phyloP scores from a whole-genome alignment of 2,888 invertebrate species.

The Ellobium chinense region DNA sequence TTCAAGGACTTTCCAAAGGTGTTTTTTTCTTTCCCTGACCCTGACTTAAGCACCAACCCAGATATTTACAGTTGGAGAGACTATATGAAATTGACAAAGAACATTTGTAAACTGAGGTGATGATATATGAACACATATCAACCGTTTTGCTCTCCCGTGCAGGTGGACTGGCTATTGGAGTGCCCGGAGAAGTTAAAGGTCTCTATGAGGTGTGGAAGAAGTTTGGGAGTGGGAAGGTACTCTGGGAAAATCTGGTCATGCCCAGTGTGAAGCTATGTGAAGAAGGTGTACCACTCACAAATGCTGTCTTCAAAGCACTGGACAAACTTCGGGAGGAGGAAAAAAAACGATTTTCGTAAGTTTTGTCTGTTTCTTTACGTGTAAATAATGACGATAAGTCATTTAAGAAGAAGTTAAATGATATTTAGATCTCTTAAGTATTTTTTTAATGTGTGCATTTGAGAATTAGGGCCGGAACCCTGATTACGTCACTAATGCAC shows the following conservation, averaged over 20 bases:
- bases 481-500: too few species aligned
- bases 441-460: neutral
- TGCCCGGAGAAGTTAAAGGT: slow-evolving; percentile 94
- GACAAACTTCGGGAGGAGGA: neutral
- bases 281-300: slow-evolving; percentile 82
- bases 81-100: too few species aligned
- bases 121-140: too few species aligned
- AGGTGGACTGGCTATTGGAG: slow-evolving; percentile 85
- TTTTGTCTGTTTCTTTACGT: neutral
- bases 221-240: slow-evolving; percentile 87
- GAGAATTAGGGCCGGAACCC: too few species aligned
- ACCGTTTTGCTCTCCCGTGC: neutral
- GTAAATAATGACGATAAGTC: too few species aligned
- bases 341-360: slow-evolving; percentile 21
- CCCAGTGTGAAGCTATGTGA: slow-evolving; percentile 89
- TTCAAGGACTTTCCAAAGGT: too few species aligned
- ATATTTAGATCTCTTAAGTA: neutral
- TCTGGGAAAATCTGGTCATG: slow-evolving; percentile 88
- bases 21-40: too few species aligned
- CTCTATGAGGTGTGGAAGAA: slow-evolving; percentile 87
- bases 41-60: too few species aligned
- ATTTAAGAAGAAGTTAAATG: neutral
- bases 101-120: neutral
- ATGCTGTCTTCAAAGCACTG: slow-evolving; percentile 31
- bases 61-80: too few species aligned